Conservation (phyloP, 2,797 vertebrate genomes). For the Sphenopsis melanotis region DNA sequence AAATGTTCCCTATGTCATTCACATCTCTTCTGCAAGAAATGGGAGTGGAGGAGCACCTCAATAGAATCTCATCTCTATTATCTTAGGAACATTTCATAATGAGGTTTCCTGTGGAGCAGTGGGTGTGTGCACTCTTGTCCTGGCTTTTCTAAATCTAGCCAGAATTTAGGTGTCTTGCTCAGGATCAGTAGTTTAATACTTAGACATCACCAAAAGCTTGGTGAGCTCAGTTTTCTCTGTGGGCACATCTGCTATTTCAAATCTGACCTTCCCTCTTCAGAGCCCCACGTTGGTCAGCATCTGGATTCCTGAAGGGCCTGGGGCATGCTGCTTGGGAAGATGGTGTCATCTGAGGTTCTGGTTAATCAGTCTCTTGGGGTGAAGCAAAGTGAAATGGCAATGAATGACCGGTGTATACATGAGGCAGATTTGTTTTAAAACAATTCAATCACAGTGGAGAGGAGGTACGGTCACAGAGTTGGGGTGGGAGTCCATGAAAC, state of each 20-base stretch:
- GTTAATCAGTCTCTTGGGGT: background rate
- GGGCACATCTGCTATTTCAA: background rate
- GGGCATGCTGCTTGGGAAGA: background rate
- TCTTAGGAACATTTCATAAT: background rate
- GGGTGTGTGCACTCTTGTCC: background rate
- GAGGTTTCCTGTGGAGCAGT: background rate
- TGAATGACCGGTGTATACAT: rapidly evolving
- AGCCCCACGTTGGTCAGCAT: background rate
- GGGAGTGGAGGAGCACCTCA: background rate
- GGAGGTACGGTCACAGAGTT: background rate
- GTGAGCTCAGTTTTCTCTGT: background rate
- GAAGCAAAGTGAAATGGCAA: background rate
- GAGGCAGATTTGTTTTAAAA: background rate
- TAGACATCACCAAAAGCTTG: background rate
- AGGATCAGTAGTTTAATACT: background rate
- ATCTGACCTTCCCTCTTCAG: background rate
- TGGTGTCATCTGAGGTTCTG: background rate
- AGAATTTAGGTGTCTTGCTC: background rate
- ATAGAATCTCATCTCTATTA: background rate
- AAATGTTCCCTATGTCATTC: background rate
- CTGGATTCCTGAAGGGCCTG: background rate
- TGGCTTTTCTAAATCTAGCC: background rate
- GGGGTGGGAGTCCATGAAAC: background rate
- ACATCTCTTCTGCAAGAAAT: background rate
- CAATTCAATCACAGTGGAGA: background rate